Base-by-base conservation (phyloP, 2,888 invertebrate species). In the Agrochola lota region DNA sequence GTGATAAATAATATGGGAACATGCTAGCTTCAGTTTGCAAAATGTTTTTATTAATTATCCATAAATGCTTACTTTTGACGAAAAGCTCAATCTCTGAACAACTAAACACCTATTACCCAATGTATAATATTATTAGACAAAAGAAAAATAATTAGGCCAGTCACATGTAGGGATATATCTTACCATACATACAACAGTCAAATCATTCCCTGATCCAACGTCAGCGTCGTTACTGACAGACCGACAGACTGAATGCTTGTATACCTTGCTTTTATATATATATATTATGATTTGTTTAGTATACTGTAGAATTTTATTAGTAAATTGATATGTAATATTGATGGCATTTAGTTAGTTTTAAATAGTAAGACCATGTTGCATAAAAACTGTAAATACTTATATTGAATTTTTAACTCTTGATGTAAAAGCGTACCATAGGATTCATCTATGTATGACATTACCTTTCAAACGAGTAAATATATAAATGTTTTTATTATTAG, bases 331-430 rank as follows among this genome's bases (percentile, higher is more conserved):
- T 80, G 71, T 79, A 77, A 74, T 71, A 55, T 80, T 82, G 71
- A 70, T 87, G 78, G 77, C 77, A 87, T 86, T 86, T 81, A 84
- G 78, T 75, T 80, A 77, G 79, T 73, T 63, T 77, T 68, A 73
- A 40, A 70, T 62, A 76, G 66, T 79, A 69, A 77, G 74, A 72
- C 9, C 12, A 68, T 78, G 73, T 80, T 87, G 87, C 89, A 87
- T 87, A 87, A 85, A 88, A 88, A 87, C 80, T 84, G 83, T 79
- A 60, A 52, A 71, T 43, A 40, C 35, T 35, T 35, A 35, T 12
- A 63, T 64, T n/a, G 3, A 23, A 59, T 35, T 52, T 68, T 78
- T 43, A 2, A 40, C 40, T 68, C 55, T 82, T 30, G 68, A 43
- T 78, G 57, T 80, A 46, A 15, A 83, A 49, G 40, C 15, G 15